phyloP scores from a whole-genome alignment of 35 echinoderm and acorn worm species.

The Ptychodera flava region DNA sequence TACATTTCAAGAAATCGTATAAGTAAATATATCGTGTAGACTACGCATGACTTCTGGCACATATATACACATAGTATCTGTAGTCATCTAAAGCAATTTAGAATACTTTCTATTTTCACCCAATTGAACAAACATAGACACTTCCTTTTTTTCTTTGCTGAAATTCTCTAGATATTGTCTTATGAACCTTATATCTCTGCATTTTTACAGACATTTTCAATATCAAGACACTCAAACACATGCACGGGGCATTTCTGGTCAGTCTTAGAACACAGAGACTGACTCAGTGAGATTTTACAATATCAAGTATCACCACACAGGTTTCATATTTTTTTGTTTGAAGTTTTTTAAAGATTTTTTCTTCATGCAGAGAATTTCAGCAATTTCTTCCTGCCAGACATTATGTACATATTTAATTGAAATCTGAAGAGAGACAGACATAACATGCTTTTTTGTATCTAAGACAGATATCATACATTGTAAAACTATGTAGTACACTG shows the following conservation, averaged over 20 bases:
- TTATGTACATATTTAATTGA: neutral
- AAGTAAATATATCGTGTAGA: neutral
- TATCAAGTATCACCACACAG: too few relatives aligned
- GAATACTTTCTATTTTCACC: neutral
- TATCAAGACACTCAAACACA: neutral
- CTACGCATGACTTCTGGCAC: neutral
- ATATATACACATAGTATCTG: neutral
- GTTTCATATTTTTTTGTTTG: too few relatives aligned
- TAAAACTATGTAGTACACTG: too few relatives aligned
- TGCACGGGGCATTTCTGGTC: neutral
- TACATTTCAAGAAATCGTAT: neutral
- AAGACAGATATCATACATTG: too few relatives aligned
- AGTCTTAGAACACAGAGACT: neutral
- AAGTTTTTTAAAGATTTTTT: neutral
- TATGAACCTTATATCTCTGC: neutral
- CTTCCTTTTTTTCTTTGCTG: neutral
- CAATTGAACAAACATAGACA: neutral
- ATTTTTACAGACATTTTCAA: neutral
- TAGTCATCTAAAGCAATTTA: neutral
- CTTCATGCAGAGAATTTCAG: neutral
- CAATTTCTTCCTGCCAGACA: neutral
- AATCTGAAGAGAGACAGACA: neutral
- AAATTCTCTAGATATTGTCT: neutral
- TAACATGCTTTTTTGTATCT: neutral
- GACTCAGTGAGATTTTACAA: too few relatives aligned